Conservation (phyloP, 2,113 vertebrate species). For the Spea bombifrons region DNA sequence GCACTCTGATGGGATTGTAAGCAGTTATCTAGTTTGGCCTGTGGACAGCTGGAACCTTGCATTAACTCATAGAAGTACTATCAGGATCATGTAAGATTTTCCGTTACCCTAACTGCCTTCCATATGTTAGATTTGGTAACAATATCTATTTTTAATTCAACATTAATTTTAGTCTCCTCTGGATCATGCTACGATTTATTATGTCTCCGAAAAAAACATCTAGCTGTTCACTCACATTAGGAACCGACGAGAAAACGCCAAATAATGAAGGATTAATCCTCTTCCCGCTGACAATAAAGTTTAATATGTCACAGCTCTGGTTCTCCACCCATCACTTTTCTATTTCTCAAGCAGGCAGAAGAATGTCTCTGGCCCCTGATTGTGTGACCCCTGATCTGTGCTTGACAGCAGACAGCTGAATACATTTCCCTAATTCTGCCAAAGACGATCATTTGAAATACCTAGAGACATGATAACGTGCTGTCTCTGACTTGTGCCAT, state of each 20-base stretch:
- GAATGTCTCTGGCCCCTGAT: conserved; percentile 25
- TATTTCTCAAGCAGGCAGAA: conserved; percentile 20
- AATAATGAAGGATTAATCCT: conserved; percentile 42
- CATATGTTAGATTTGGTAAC: too few species aligned
- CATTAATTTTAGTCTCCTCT: too few species aligned
- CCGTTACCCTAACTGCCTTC: too few species aligned
- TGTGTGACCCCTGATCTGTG: conserved; percentile 34
- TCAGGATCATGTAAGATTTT: too few species aligned
- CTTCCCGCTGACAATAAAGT: conserved; percentile 35
- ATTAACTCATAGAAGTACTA: too few species aligned
- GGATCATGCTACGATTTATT: too few species aligned
- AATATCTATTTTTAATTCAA: too few species aligned
- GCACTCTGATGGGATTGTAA: too few species aligned
- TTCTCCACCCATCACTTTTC: conserved; percentile 9
- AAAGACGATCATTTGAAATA: conserved; percentile 30
- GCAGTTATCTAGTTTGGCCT: too few species aligned
- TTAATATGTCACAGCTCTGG: conserved; percentile 30
- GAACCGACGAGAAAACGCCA: conserved; percentile 22
- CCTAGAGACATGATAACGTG: conserved; percentile 26
- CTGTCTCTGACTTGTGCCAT: conserved; percentile 16
- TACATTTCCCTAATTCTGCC: conserved; percentile 41
- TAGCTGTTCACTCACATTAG: conserved; percentile 21
- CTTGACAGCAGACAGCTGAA: conserved; percentile 30
- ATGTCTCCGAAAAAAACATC: not conserved
- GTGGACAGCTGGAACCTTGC: too few species aligned